Evolutionary conservation across 1,140 invertebrate species (phyloP), one percentile per base, ranked within the genome.

Genomic region (Anastrepha ludens): DNA sequence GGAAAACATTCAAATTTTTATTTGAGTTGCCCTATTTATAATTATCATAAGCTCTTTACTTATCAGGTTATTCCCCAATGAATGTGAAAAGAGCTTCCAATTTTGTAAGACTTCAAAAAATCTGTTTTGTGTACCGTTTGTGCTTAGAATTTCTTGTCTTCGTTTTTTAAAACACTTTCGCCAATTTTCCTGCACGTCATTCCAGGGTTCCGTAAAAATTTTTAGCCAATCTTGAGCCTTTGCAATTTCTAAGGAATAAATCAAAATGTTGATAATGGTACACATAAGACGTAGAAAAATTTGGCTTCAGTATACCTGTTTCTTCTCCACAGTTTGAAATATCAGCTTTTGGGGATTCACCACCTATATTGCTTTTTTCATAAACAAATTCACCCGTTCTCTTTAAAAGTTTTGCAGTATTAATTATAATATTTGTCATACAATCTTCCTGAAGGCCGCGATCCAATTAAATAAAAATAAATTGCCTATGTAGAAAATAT

Each of bases 101-200:
- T 17, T 62, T 62, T 15, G 60, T 62, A 62, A 62, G n/a, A 62
- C 15, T 4, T 62, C 60, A 62, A 62, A 13, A 13, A 62, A 6
- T 5, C 15, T 62, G 60, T 13, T 62, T 17, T 17, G 9, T 62
- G 15, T 62, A 13, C 60, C 60, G 9, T 62, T 9, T 62, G 60
- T 62, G 15, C 15, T 5, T 62, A 6, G 15, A 62, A 62, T 62
- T 13, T 62, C 60, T 5, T 62, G 60, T 13, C 60, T 62, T n/a
- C 60, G 60, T 62, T 62, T 62, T n/a, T 62, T 62, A 17, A 62
- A 62, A 62, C 60, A 62, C 60, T 62, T 62, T 4, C 60, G 60
- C 60, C 60, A 62, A 55, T 55, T 55, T 55, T 62, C 60, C n/a
- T 15, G 60, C 60, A 62, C 60, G 60, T 62, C 60, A 13, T 62